Conservation (phyloP, 2,797 vertebrate genomes). For the Leptatherina wallacei region DNA sequence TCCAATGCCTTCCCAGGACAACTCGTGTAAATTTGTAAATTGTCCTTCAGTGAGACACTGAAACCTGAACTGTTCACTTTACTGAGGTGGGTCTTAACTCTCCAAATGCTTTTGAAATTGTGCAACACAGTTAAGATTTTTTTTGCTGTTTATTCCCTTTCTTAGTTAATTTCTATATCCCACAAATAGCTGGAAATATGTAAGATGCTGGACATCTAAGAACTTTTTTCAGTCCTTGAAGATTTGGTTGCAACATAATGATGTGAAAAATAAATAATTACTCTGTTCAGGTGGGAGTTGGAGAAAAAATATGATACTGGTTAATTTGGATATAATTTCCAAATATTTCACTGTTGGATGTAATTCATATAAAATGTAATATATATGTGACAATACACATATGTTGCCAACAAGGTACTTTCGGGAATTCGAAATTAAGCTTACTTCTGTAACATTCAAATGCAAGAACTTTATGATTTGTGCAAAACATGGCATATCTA, state of each 20-base stretch:
- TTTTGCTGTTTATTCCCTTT: background rate
- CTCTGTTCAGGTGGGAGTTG: background rate
- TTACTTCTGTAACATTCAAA: background rate
- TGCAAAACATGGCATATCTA: background rate
- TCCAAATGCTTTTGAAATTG: background rate
- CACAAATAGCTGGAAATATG: background rate
- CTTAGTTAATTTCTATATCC: background rate
- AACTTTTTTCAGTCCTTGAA: background rate
- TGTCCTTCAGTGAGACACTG: conserved; percentile 24
- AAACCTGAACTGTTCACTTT: background rate
- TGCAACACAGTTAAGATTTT: background rate
- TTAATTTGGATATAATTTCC: background rate
- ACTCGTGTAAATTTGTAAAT: background rate
- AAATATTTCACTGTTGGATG: background rate
- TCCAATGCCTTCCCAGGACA: background rate
- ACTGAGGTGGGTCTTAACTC: background rate
- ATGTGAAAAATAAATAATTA: background rate
- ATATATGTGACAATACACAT: background rate
- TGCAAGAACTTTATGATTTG: background rate
- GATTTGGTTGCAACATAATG: no score
- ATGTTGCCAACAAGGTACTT: no score
- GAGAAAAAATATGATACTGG: background rate
- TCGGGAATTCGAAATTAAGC: background rate
- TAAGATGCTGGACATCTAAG: background rate
- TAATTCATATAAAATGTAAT: background rate